These are phyloP conservation scores for Belonocnema kinseyi DNA, from an alignment of 1,140 invertebrate species.

Conservation along the genomic window DNA sequence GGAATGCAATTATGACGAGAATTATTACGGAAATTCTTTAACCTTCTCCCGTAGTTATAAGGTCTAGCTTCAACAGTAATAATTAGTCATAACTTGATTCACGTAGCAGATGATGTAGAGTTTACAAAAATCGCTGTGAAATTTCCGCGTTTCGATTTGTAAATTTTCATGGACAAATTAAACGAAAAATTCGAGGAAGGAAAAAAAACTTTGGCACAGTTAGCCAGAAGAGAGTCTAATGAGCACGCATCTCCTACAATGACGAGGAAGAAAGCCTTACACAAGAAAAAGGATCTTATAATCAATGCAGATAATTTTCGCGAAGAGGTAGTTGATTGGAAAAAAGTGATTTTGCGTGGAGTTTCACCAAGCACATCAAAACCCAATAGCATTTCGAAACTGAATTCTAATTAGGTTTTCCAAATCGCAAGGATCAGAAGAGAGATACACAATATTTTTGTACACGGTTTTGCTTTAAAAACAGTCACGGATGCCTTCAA, in stretches of 20 bases:
- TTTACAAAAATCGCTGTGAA: background rate
- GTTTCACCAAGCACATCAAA: background rate
- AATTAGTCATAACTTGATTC: conserved; percentile 32
- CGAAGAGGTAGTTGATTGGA: background rate
- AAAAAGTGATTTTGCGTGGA: conserved; percentile 4
- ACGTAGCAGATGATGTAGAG: conserved; percentile 32
- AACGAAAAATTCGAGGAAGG: background rate
- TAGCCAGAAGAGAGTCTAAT: background rate
- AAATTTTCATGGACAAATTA: background rate
- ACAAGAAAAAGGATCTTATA: background rate
- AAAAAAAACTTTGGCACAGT: conserved; percentile 11
- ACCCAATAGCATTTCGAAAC: background rate
- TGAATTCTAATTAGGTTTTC: background rate
- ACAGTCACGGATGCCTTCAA: background rate
- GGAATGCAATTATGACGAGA: conserved; percentile 12
- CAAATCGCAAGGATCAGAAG: conserved; percentile 3
- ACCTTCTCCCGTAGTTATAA: conserved; percentile 17
- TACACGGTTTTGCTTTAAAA: background rate
- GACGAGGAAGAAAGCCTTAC: background rate
- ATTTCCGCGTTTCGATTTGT: conserved; percentile 28
- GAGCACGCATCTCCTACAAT: background rate
- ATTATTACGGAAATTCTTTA: conserved; percentile 14
- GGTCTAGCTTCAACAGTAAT: background rate
- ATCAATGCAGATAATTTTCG: background rate
- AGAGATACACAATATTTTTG: background rate